Evolutionary conservation across 1,140 invertebrate genomes (phyloP), one percentile per base, ranked within the genome.

Genomic region (Neotoxoptera formosana): DNA sequence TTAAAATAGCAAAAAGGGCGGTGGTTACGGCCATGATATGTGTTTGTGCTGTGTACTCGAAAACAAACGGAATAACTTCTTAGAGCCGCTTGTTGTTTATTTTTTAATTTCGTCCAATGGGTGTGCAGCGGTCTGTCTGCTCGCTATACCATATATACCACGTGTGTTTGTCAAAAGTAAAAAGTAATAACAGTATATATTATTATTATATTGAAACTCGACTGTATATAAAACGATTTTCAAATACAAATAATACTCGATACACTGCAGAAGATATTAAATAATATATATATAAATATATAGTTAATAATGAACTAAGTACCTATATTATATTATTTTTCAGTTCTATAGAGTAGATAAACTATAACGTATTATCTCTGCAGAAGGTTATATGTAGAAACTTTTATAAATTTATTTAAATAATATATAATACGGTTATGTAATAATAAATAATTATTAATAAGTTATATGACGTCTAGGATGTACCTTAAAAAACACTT

Each of bases 1-100:
- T 83, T 92, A 83, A 93, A 93, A 84, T 93, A 93, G 48, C 45
- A 93, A 93, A 53, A 84, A 56, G 48, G 91, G 91, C 48, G 91
- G 48, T 30, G 25, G 51, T 89, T 53, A 21, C 8, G 21, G 86
- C n/a, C 21, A 89, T 53, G 47, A 89, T 89, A 41, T 56, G 51
- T 89, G n/a, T n/a, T n/a, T n/a, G n/a, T n/a, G n/a, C 36, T 89
- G 88, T 89, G 34, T 34, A 56, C 48, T 53, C 34, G 51, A 89
- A 89, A 89, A 89, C 48, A 89, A 89, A 89, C 34, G 8, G 88
- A 89, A 56, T 89, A 89, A 56, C 51, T 34, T 89, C 51, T 36
- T n/a, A 56, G 88, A 56, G 23, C 9, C 34, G 51, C 34, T 56
- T 89, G 88, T 56, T 56, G 88, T 89, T 89, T 56, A 89, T 89